phyloP scores from a whole-genome alignment of 2,113 vertebrate genomes.

The Chiloscyllium plagiosum region DNA sequence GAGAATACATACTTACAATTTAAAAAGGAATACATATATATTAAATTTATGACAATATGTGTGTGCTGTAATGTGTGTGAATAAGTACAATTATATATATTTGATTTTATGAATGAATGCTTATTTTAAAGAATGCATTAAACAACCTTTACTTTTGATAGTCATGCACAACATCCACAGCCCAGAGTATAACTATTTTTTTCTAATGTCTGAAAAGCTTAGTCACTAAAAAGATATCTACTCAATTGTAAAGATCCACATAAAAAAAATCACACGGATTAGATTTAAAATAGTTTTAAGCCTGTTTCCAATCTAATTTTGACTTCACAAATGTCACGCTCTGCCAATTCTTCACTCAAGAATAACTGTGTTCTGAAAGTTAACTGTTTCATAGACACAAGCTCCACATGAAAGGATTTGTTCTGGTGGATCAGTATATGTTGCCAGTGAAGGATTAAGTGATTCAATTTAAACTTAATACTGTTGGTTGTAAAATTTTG shows the following conservation, averaged over 20 bases:
- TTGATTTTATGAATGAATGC: background rate
- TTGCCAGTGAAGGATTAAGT: background rate
- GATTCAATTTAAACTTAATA: background rate
- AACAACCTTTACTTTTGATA: background rate
- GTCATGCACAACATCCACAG: background rate
- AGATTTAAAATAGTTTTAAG: slow-evolving; percentile 23
- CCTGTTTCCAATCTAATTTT: slow-evolving; percentile 28
- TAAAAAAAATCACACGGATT: slow-evolving; percentile 5
- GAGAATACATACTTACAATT: background rate
- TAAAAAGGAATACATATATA: background rate
- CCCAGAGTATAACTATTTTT: background rate
- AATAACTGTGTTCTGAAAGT: slow-evolving; percentile 1
- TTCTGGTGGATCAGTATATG: background rate
- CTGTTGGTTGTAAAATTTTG: background rate
- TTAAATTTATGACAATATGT: background rate
- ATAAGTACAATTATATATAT: background rate
- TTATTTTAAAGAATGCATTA: background rate
- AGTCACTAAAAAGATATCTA: background rate
- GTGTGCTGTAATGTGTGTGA: background rate
- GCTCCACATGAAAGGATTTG: background rate
- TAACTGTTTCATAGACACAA: slow-evolving; percentile 27
- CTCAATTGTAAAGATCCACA: slow-evolving; percentile 8
- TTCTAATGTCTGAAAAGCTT: background rate
- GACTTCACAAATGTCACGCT: slow-evolving; percentile 12
- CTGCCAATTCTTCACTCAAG: slow-evolving; percentile 23